Conservation (phyloP, 2,888 invertebrate genomes). For the Cepaea hortensis region DNA sequence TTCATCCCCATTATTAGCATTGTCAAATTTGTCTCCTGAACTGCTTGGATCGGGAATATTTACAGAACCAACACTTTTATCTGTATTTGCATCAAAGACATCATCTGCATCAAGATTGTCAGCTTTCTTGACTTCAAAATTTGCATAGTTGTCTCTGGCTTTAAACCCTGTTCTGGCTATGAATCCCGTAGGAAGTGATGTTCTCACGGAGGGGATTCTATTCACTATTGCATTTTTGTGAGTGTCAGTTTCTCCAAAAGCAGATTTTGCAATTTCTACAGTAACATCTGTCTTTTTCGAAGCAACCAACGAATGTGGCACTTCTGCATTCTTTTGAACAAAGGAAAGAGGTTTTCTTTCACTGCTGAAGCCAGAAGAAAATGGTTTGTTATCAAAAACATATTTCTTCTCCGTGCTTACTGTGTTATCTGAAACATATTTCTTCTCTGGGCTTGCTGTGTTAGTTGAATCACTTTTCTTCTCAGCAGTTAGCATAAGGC, state of each 20-base stretch:
- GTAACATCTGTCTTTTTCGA: background rate
- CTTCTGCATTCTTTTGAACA: background rate
- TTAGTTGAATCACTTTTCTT: background rate
- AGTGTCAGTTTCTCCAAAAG: background rate
- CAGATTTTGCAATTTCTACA: background rate
- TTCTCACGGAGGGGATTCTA: background rate
- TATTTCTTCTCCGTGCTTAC: background rate
- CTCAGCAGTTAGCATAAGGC: background rate
- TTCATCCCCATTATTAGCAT: background rate
- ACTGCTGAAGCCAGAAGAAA: background rate
- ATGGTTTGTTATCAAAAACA: too few relatives aligned
- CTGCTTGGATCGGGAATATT: background rate
- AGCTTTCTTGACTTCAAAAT: background rate
- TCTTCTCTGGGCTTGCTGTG: background rate
- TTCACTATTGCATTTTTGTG: background rate
- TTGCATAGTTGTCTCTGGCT: background rate
- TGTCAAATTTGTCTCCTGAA: background rate
- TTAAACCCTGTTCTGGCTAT: background rate
- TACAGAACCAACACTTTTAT: background rate
- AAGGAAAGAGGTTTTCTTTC: background rate
- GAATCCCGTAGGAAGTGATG: background rate
- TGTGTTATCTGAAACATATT: background rate
- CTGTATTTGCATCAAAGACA: background rate
- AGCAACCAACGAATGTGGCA: background rate
- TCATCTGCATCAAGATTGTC: slow-evolving; percentile 25